Base-by-base conservation (phyloP, 2,888 invertebrate species). In the Lissonota sp. region DNA sequence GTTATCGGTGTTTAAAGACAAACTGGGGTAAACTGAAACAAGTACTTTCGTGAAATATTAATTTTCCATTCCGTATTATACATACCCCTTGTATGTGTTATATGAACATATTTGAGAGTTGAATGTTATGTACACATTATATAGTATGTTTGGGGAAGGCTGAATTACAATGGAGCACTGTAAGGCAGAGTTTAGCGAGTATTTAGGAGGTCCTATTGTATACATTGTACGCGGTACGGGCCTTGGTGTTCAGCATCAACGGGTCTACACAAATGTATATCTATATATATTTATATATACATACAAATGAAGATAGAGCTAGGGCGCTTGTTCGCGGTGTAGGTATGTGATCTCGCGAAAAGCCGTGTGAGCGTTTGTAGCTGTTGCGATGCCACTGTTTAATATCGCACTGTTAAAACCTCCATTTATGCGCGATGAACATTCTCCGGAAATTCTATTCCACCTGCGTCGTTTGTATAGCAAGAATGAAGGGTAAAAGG, bases 131-230 rank as follows among this genome's bases (percentile, higher is more conserved):
- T 53, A 57, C n/a, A 16, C 39, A 39, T 44, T 44, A 49, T 49
- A 49, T 71, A 71, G 39, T 10, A 49, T 46, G 64, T 57, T 73
- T 40, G 64, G 46, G 57, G 64, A 64, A 57, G 44, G 73, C 58
- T 73, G 73, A 77, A 77, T 77, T 81, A 81, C 80, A 77, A 77
- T 77, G 80, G 72, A 70, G 70, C 58, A 58, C 73, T 49, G 69
- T 60, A 58, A 77, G 77, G 73, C 73, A 64, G 77, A 77, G 73
- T 81, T 81, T 77, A 77, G 69, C 77, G 80, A 73, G 80, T 77
- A 77, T 81, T 77, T 77, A 77, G 77, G 63, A 81, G 70, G 73
- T 51, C 62, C 73, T 55, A 77, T 81, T 77, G 80, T 77, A 55
- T 16, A 53, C 26, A 26, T 42, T 73, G 60, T 73, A 60, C 49